phyloP scores from a whole-genome alignment of 2,888 invertebrate species.

The Arctia plantaginis region DNA sequence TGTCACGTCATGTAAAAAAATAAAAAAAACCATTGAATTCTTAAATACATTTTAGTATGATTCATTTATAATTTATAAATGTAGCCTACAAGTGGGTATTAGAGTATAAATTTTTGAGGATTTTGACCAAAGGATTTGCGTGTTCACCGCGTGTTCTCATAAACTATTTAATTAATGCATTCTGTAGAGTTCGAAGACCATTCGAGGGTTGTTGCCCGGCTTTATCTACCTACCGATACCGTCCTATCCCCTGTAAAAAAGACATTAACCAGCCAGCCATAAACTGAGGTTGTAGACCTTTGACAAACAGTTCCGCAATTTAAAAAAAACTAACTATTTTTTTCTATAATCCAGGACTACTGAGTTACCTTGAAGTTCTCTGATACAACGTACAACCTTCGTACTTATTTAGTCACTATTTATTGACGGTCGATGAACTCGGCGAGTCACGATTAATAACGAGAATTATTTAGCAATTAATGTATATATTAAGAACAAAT shows the following conservation, averaged over 20 bases:
- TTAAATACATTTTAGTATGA: background rate
- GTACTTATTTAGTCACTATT: constrained; percentile 72
- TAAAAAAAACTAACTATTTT: constrained; percentile 54
- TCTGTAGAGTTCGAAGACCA: constrained; percentile 61
- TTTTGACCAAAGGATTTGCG: constrained; percentile 24
- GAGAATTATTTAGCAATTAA: constrained; percentile 55
- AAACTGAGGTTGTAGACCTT: constrained; percentile 66
- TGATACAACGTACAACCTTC: constrained; percentile 79
- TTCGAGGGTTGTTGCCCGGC: constrained; percentile 58
- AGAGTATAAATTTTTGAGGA: constrained; percentile 10
- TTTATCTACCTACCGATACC: constrained; percentile 38
- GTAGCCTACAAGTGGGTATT: constrained; percentile 7
- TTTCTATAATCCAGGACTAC: constrained; percentile 62
- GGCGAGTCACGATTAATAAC: constrained; percentile 49
- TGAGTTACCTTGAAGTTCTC: constrained; percentile 67
- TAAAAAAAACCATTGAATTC: no score
- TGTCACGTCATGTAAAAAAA: background rate
- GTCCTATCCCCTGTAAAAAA: constrained; percentile 51
- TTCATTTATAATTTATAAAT: constrained; percentile 6
- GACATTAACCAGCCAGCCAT: constrained; percentile 51
- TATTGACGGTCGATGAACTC: constrained; percentile 72
- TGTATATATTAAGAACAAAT: constrained; percentile 50
- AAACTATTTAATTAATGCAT: constrained; percentile 40
- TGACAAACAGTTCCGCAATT: constrained; percentile 64
- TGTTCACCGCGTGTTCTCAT: constrained; percentile 25